Evolutionary conservation across 2,888 invertebrate species (phyloP), one percentile per base, ranked within the genome.

Genomic region (Orthonevra nobilis): DNA sequence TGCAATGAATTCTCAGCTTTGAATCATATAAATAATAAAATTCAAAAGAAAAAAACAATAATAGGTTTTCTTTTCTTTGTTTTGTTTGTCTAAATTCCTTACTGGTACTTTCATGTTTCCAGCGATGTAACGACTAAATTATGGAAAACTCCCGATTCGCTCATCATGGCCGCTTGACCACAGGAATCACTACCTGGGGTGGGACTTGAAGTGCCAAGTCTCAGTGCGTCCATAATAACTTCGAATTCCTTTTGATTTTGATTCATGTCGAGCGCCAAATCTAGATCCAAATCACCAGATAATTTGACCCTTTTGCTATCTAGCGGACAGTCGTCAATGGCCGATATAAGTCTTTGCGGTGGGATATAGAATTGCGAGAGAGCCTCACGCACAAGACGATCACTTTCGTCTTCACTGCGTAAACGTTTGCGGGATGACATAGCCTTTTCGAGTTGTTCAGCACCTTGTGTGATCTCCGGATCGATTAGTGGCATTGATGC

Each of bases 351-450:
- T 63, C 93, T 89, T 20, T 93, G 93, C 1, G 93, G 92, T 7
- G 93, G 92, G 75, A 93, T 92, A 85, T 93, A 94, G 84, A 93
- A 93, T 84, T 93, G 93, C 70, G 92, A 92, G 72, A 94, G 90
- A 3, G 93, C 93, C 83, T 93, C 93, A 82, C 93, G 92, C 40
- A 93, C 92, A 85, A 93, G 90, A 58, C 92, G 91, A 84, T 93
- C 93, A 83, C 93, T 92, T 83, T 91, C 90, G 52, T 92, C 92
- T 81, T 92, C 92, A 83, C 90, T 90, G 34, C 91, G 87, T 81
- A 85, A 81, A 0, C 89, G 86, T 73, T 89, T 89, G n/a, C 88
- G 84, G 10, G 88, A 86, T n/a, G 88, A 87, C 1, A 88, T 83
- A 2, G 88, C 88, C 73, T 86, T 86, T 74, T 89, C 89, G 48